Percentiles rank a stretch among this genome's conserved stretches.
phyloP scores from a whole-genome alignment of 2,797 vertebrate species.

The Amblyraja radiata region DNA sequence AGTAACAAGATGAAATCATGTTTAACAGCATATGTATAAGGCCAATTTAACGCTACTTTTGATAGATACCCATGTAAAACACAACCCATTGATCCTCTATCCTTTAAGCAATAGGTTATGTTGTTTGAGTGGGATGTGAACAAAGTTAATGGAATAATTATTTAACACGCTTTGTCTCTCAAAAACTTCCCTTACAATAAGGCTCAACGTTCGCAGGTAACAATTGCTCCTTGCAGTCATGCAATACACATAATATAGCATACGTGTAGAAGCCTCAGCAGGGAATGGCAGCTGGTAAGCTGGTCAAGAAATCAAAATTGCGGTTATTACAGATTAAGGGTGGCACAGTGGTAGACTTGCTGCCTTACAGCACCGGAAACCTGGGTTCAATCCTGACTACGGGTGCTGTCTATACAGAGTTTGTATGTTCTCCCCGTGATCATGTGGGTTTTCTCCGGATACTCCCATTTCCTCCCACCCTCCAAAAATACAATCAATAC shows the following conservation, averaged over 20 bases:
- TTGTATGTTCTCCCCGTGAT: too few relatives aligned
- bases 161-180: not conserved
- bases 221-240: not conserved
- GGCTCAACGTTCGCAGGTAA: not conserved
- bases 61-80: not conserved
- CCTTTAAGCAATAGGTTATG: not conserved
- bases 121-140: not conserved
- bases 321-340: not conserved
- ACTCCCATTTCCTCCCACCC: too few relatives aligned
- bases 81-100: not conserved
- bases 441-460: too few relatives aligned
- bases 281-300: not conserved
- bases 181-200: not conserved
- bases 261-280: not conserved
- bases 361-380: too few relatives aligned
- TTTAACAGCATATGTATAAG: not conserved
- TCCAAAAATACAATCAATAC: too few relatives aligned
- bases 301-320: not conserved
- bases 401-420: too few relatives aligned
- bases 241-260: not conserved
- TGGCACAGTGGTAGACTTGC: too few relatives aligned
- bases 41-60: not conserved
- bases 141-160: not conserved
- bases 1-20: not conserved
- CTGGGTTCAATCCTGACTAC: too few relatives aligned